Percentiles rank a stretch among this genome's conserved stretches.
These are phyloP conservation scores for Trialeurodes vaporariorum DNA, from an alignment of 1,140 invertebrate genomes.

Conservation along the genomic window DNA sequence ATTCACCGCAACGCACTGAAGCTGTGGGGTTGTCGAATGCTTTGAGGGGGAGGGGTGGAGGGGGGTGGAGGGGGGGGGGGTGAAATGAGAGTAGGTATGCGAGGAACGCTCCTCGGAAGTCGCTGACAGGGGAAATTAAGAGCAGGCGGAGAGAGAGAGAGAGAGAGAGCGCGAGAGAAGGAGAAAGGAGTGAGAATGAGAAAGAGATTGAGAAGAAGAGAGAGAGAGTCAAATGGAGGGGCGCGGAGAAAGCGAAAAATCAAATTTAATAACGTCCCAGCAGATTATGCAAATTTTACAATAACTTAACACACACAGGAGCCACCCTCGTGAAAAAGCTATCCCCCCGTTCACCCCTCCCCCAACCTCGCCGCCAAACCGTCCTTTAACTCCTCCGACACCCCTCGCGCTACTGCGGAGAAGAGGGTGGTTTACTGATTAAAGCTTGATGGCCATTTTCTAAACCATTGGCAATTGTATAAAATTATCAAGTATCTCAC, in stretches of 20 bases:
- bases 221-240: background rate
- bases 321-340: constrained; percentile 4
- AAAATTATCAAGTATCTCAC: background rate
- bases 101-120: background rate
- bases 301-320: background rate
- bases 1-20: no score
- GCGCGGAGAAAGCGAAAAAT: background rate
- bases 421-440: background rate
- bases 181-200: constrained; percentile 4
- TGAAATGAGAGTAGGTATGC: background rate
- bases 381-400: no score
- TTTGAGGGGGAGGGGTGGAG: no score
- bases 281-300: constrained; percentile 1
- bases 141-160: background rate
- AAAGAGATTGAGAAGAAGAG: background rate
- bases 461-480: background rate
- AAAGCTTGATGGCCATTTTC: background rate
- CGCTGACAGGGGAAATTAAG: constrained; percentile 2
- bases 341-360: no score
- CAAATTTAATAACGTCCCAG: background rate
- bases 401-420: background rate
- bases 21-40: no score
- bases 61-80: no score
- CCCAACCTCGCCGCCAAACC: no score
- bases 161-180: background rate